A percentile compares a stretch with the other conserved stretches of the same genome.
phyloP scores from a whole-genome alignment of 2,113 vertebrate species.

The Eptatretus burgeri region DNA sequence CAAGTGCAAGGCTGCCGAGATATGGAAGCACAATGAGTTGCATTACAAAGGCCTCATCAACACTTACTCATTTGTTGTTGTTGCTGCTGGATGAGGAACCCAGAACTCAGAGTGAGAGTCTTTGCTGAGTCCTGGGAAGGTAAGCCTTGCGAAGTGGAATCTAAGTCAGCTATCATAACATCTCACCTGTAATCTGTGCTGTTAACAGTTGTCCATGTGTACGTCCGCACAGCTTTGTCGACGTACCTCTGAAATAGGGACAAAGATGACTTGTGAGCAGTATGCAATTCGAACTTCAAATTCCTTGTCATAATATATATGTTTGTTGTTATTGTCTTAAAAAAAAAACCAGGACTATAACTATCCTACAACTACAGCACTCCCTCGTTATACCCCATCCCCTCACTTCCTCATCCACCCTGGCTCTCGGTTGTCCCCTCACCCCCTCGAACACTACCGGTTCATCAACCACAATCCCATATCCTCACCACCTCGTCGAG shows the following conservation, averaged over 20 bases:
- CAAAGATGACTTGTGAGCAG: slow-evolving; percentile 11
- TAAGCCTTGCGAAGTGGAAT: neutral
- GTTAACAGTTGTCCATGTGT: slow-evolving; percentile 73
- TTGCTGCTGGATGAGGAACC: too few species aligned
- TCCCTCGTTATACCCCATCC: neutral
- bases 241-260: slow-evolving; percentile 44
- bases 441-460: too few species aligned
- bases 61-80: too few species aligned
- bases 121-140: slow-evolving; percentile 3
- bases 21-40: neutral
- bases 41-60: too few species aligned
- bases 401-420: too few species aligned
- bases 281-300: neutral
- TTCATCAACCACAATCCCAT: too few species aligned
- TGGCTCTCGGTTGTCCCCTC: too few species aligned
- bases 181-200: slow-evolving; percentile 87
- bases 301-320: too few species aligned
- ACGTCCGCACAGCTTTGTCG: slow-evolving; percentile 51
- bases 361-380: neutral
- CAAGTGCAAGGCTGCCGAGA: slow-evolving; percentile 54
- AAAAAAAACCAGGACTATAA: too few species aligned
- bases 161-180: neutral
- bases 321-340: too few species aligned
- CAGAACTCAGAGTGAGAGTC: too few species aligned
- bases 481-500: too few species aligned